These are phyloP conservation scores for Lucinisca nassula DNA, from an alignment of 2,888 invertebrate genomes.

Conservation along the genomic window DNA sequence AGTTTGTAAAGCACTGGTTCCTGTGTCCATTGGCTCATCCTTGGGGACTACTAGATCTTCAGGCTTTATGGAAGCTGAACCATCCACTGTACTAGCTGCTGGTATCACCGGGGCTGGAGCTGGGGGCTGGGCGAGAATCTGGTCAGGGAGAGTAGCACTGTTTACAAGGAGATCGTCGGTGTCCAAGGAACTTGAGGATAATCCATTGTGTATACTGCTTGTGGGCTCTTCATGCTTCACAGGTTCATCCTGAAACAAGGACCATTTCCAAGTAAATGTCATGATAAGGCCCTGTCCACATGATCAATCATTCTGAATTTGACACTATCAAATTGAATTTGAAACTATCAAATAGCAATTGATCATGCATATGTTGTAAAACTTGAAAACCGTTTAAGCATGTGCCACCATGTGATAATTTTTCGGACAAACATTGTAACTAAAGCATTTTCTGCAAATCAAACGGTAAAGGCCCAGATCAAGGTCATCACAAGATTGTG, in stretches of 20 bases:
- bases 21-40: conserved; percentile 73
- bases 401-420: too few species aligned
- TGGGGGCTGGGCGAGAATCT: conserved; percentile 59
- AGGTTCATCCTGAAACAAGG: neutral
- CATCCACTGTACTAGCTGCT: conserved; percentile 33
- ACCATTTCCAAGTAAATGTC: too few species aligned
- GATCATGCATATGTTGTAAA: too few species aligned
- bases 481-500: too few species aligned
- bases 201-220: neutral
- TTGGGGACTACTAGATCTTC: conserved; percentile 71
- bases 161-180: conserved; percentile 42
- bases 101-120: neutral
- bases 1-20: neutral
- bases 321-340: too few species aligned
- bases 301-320: too few species aligned
- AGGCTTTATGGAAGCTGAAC: conserved; percentile 41
- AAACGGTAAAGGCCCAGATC: too few species aligned
- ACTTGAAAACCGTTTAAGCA: too few species aligned
- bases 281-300: too few species aligned
- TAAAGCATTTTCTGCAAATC: too few species aligned
- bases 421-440: too few species aligned
- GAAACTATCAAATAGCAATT: too few species aligned
- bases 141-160: conserved; percentile 60
- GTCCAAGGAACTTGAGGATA: neutral
- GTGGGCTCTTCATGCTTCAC: neutral